Evolutionary conservation across 1,140 invertebrate genomes (phyloP), one percentile per base, ranked within the genome.

Genomic region (Hypothenemus hampei): DNA sequence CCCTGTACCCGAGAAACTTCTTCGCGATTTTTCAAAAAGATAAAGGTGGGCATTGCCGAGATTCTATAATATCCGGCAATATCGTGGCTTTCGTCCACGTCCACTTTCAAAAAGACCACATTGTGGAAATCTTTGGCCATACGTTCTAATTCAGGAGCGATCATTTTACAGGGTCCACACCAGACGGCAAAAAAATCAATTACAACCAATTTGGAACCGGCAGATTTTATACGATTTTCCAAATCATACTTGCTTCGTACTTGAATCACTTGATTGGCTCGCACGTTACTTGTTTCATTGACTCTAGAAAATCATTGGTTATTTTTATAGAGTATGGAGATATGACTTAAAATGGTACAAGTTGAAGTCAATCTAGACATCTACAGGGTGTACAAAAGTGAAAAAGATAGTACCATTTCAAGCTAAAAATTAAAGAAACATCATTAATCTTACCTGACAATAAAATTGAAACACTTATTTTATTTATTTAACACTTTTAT

Each of bases 151-250:
- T 81, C 83, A 7, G 94, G 94, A 8, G 84, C 81, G 73, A 97
- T 96, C 73, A 84, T 78, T 72, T 89, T 91, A 77, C 94, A 97
- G 11, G 94, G 94, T 0, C 92, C 93, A 74, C 87, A 90, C 88
- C 87, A 91, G 37, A 79, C 79, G 3, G 85, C 85, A 60, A 74
- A 80, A 61, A 88, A 86, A 67, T 95, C 91, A 40, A 97, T 82
- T 16, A 97, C 82, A 18, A 97, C 85, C 61, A 97, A 73, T 67
- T 87, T 89, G 7, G 79, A 73, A 11, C 86, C 89, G 22, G 90
- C 89, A 49, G 82, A 81, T 0, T 74, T 69, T 43, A 94, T 73
- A 69, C 85, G 80, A 15, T 65, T 70, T 56, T 85, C 74, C 63
- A 93, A 81, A 63, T 93, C 88, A 31, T 50, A 59, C 64, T 57